A percentile compares a stretch with the other conserved stretches of the same genome.
phyloP scores from a whole-genome alignment of 2,113 vertebrate genomes.

The Motacilla alba region DNA sequence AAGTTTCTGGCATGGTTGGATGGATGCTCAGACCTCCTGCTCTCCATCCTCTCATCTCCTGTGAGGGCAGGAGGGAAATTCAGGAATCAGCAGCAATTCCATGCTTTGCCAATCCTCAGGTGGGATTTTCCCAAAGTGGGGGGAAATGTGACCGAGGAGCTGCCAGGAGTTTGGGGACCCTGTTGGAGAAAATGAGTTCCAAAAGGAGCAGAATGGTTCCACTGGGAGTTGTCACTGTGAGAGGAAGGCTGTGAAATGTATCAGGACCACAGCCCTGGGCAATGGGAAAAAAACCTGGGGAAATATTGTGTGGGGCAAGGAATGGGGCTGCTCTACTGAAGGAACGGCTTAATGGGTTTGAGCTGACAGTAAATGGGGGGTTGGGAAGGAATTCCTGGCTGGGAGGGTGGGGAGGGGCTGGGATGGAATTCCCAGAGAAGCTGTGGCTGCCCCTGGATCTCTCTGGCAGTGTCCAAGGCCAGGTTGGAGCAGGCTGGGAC shows the following conservation, averaged over 20 bases:
- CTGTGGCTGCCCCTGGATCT: neutral
- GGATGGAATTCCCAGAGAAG: neutral
- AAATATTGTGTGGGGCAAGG: neutral
- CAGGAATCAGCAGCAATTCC: neutral
- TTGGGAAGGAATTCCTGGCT: neutral
- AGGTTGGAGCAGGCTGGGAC: rapidly evolving
- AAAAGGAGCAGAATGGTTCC: rapidly evolving
- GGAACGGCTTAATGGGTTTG: neutral
- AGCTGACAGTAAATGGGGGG: neutral
- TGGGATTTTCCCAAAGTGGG: rapidly evolving
- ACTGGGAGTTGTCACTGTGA: neutral
- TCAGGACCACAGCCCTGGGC: neutral
- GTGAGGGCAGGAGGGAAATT: rapidly evolving
- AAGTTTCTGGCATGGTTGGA: neutral
- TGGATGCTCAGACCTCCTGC: neutral
- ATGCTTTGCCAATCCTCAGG: neutral
- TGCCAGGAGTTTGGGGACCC: neutral
- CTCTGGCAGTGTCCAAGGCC: neutral
- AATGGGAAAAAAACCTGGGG: neutral
- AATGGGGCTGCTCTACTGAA: rapidly evolving
- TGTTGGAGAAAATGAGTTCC: neutral
- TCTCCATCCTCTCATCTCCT: neutral
- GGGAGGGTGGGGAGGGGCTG: neutral
- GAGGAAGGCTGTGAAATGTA: neutral
- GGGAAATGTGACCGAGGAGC: neutral